Evolutionary conservation across 2,797 vertebrate species (phyloP), one percentile per base, ranked within the genome.

Genomic region (Poeciliopsis infans): DNA sequence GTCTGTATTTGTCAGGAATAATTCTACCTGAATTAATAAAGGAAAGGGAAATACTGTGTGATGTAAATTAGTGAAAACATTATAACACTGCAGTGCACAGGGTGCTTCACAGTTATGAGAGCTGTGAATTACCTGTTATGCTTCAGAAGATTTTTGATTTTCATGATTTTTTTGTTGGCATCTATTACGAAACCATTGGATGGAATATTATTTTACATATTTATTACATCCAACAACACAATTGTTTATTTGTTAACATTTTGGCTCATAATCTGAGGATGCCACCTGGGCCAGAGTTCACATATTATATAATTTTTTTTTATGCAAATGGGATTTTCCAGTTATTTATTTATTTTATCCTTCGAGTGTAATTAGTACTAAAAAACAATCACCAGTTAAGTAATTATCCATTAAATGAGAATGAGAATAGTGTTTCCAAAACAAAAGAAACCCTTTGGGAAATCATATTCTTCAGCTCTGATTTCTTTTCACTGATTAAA

Each of bases 21-120:
- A 39, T 76, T 80, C 68, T 87, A 89, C 88, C 85, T 92, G 83
- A 74, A 78, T 79, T 84, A 83, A 83, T 81, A 79, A 85, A 84
- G 80, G 82, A 79, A 85, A 90, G 81, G 75, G 77, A 86, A 88
- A 89, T 66, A 61, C 15, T 45, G 77, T 72, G 81, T 89, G 92
- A 93, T 91, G 91, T 88, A 93, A 91, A 89, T 79, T 82, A 86
- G 83, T 83, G 88, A 93, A 93, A 92, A 75, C 59, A 80, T 39
- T 49, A 82, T 85, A 87, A 89, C 28, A 68, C 49, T 61, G 70
- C 74, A 16, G 68, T 83, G 70, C 83, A 76, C 80, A 85, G 84
- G 78, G 0, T 28, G 75, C 79, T 76, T 53, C 73, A 81, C 88
- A 84, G 59, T 47, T 92, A 76, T 57, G 53, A 89, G 82, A 85